These are phyloP conservation scores for Chrysogorgia sp. DNA, from an alignment of 92 coral and sea anemone species.

Conservation along the genomic window DNA sequence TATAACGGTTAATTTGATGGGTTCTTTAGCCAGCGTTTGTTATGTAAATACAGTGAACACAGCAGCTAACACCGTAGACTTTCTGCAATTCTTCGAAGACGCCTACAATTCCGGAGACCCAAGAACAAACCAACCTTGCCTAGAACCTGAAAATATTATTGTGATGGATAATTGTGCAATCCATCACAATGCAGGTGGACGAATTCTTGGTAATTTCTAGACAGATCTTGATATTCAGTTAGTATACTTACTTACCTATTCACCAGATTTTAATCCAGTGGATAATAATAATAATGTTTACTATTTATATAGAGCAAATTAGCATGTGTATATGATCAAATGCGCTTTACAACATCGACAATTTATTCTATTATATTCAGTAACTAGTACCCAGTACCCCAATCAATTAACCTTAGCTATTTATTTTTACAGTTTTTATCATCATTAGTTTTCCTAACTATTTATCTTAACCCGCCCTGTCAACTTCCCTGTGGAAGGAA, in stretches of 20 bases:
- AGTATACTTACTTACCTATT: slow-evolving; percentile 4
- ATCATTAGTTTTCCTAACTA: too few species aligned
- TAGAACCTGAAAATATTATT: not conserved
- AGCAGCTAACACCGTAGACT: slow-evolving; percentile 3
- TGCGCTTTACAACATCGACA: too few species aligned
- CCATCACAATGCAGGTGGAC: slow-evolving; percentile 15
- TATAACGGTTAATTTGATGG: too few species aligned
- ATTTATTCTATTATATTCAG: too few species aligned
- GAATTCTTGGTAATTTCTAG: not conserved
- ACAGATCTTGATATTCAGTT: not conserved
- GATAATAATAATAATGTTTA: too few species aligned
- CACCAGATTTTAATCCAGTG: slow-evolving; percentile 24
- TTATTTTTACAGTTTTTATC: too few species aligned
- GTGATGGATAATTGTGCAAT: slow-evolving; percentile 2
- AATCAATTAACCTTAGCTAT: too few species aligned
- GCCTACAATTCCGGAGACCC: slow-evolving; percentile 2
- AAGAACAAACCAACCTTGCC: slow-evolving; percentile 1
- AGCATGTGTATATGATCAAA: too few species aligned
- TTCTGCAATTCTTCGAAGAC: slow-evolving; percentile 8
- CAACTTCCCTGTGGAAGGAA: too few species aligned
- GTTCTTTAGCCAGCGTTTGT: not conserved
- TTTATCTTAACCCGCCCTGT: too few species aligned
- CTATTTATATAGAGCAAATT: too few species aligned
- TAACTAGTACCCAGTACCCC: too few species aligned
- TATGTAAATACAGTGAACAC: slow-evolving; percentile 7